Conservation (phyloP, 2,113 vertebrate species). For the Vombatus ursinus region DNA sequence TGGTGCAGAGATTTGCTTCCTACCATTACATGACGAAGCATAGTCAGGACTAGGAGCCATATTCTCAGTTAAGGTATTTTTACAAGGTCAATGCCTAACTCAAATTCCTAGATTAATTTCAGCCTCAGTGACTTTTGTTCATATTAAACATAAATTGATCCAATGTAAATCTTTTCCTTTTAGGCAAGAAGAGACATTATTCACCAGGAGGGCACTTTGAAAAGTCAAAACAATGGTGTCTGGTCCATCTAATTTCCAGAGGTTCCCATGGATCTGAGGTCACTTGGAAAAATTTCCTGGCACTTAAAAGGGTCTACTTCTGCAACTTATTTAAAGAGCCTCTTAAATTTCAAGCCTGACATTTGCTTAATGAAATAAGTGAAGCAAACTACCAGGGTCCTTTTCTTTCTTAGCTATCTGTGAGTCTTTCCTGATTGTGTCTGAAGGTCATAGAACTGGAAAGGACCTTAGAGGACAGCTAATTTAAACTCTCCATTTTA, state of each 20-base stretch:
- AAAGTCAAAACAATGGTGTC: not conserved
- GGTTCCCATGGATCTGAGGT: constrained; percentile 40
- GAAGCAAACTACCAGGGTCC: not conserved
- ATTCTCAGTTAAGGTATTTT: not conserved
- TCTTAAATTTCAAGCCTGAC: constrained; percentile 37
- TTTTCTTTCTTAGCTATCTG: not conserved
- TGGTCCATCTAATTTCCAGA: not conserved
- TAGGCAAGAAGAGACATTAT: not conserved
- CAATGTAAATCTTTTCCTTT: not conserved
- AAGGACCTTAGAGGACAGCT: not conserved
- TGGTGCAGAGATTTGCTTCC: not conserved
- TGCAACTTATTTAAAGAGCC: constrained; percentile 14
- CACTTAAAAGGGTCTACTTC: constrained; percentile 20
- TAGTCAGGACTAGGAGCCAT: not conserved
- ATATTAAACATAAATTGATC: not conserved
- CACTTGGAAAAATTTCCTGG: not conserved
- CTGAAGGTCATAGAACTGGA: not conserved
- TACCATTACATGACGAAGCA: not conserved
- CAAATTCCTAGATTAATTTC: not conserved
- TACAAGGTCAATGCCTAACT: not conserved
- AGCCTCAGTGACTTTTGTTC: not conserved
- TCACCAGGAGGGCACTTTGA: not conserved
- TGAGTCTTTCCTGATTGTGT: not conserved
- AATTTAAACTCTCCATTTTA: not conserved
- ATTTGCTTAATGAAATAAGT: not conserved